Evolutionary conservation across 2,797 vertebrate species (phyloP).

Genomic region (Buceros bicornis): DNA sequence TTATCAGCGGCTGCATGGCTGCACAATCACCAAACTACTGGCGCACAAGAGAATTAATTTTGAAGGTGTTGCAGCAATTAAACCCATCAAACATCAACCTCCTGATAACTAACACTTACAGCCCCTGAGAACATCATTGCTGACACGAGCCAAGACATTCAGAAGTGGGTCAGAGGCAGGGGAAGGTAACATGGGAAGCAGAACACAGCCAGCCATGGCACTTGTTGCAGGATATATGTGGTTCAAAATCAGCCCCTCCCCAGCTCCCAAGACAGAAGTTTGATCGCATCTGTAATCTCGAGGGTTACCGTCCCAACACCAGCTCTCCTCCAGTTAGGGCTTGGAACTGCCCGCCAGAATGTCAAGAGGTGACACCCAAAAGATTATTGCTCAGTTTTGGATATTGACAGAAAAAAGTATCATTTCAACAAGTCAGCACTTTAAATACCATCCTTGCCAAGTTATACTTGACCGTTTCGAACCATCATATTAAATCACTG

Average conservation of each 20-base stretch:
- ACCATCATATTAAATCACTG: background rate
- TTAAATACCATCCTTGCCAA: background rate
- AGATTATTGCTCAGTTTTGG: background rate
- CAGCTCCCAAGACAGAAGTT: background rate
- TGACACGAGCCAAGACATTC: background rate
- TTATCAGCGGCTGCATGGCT: background rate
- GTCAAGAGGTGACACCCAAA: background rate
- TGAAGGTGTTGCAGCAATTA: background rate
- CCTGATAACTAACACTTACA: background rate
- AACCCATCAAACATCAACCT: background rate
- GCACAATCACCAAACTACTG: background rate
- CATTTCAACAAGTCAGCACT: background rate
- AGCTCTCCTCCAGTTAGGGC: background rate
- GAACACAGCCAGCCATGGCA: background rate
- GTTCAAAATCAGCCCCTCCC: background rate
- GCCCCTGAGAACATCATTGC: background rate
- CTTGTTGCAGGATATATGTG: rapidly evolving
- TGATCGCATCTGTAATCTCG: rapidly evolving
- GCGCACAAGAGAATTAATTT: background rate
- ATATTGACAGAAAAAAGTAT: background rate
- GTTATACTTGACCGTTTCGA: background rate
- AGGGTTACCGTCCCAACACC: background rate
- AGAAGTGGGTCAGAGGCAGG: background rate
- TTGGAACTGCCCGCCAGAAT: background rate
- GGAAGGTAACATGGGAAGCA: background rate